Percentiles rank a stretch among this genome's conserved stretches.
These are phyloP conservation scores for Trachelus iudaicus DNA, from an alignment of 2,888 invertebrate genomes.

Conservation along the genomic window DNA sequence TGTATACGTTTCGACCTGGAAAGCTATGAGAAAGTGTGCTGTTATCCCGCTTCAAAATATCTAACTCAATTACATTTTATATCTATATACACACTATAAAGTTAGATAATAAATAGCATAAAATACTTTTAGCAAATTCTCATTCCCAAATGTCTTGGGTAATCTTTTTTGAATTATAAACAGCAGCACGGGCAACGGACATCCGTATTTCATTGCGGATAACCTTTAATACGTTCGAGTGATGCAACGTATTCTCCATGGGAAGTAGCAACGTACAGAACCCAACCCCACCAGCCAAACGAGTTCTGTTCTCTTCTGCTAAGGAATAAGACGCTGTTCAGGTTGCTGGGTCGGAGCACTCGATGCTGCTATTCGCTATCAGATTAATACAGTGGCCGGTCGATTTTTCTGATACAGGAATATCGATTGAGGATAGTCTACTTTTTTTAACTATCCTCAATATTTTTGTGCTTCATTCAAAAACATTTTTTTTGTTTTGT, in stretches of 20 bases:
- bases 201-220: not conserved
- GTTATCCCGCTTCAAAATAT: not conserved
- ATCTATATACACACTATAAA: not conserved
- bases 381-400: not conserved
- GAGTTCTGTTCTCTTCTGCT: not conserved
- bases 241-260: not conserved
- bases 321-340: not conserved
- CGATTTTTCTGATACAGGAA: not conserved
- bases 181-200: not conserved
- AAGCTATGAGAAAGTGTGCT: not conserved
- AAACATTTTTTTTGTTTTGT: not conserved
- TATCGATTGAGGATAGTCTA: not conserved
- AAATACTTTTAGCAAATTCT: not conserved
- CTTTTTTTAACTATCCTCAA: too few species aligned
- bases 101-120: not conserved
- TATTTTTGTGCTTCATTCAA: too few species aligned
- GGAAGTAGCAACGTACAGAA: not conserved
- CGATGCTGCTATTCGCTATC: not conserved
- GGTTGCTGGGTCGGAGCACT: not conserved
- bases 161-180: not conserved
- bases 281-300: not conserved
- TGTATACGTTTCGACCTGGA: not conserved
- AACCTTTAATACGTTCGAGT: not conserved
- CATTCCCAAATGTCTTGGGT: not conserved
- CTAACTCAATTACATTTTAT: not conserved